phyloP scores from a whole-genome alignment of 2,113 vertebrate species.

The Sinocyclocheilus anshuiensis region DNA sequence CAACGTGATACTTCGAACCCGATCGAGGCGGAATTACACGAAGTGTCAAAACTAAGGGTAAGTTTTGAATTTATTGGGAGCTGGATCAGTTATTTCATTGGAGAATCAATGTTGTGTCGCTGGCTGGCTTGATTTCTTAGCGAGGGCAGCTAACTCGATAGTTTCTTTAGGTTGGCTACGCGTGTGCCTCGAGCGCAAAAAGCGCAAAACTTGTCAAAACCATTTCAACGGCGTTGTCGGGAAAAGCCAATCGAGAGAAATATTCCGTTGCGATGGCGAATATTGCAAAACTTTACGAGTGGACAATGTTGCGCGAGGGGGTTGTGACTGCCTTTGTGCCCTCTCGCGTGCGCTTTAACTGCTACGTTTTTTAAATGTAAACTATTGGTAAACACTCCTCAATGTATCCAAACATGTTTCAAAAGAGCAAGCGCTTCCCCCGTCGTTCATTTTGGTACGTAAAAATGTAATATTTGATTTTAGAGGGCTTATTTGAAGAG shows the following conservation, averaged over 20 bases:
- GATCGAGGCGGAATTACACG: slow-evolving; percentile 75
- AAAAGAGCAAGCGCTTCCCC: background rate
- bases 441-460: slow-evolving; percentile 35
- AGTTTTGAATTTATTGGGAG: slow-evolving; percentile 69
- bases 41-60: slow-evolving; percentile 80
- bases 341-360: slow-evolving; percentile 60
- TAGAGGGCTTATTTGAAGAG: slow-evolving; percentile 45
- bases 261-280: background rate
- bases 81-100: slow-evolving; percentile 63
- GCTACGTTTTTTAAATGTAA: slow-evolving; percentile 56
- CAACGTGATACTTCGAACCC: slow-evolving; percentile 70
- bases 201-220: slow-evolving; percentile 57
- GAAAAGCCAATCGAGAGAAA: slow-evolving; percentile 22
- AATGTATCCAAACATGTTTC: slow-evolving; percentile 61
- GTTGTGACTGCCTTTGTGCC: slow-evolving; percentile 76
- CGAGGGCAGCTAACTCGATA: slow-evolving; percentile 59
- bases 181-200: slow-evolving; percentile 52
- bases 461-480: slow-evolving; percentile 43
- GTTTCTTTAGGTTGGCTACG: slow-evolving; percentile 64
- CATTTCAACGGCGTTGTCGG: slow-evolving; percentile 22
- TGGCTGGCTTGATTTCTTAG: slow-evolving; percentile 67
- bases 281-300: slow-evolving; percentile 56
- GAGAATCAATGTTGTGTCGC: slow-evolving; percentile 66
- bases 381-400: slow-evolving; percentile 49
- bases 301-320: slow-evolving; percentile 59